Conservation (phyloP, 92 coral and sea anemone genomes). For the Hydrozoanthus gracilis region DNA sequence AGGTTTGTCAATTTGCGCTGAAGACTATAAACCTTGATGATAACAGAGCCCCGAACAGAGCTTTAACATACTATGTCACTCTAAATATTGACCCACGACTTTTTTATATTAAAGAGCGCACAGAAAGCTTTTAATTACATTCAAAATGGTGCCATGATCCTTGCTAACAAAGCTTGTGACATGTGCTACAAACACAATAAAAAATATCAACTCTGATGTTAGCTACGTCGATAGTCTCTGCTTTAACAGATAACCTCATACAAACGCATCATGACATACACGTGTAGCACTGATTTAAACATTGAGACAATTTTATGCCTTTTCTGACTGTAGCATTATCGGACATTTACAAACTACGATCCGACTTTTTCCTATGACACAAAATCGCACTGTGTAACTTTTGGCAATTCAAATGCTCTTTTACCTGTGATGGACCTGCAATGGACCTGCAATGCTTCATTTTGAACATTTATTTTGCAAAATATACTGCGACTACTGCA, state of each 20-base stretch:
- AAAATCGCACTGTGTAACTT: conserved; percentile 42
- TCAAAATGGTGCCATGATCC: conserved; percentile 22
- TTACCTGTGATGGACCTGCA: conserved; percentile 33
- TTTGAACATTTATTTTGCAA: conserved; percentile 35
- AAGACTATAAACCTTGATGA: too few relatives aligned
- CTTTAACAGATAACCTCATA: conserved; percentile 29
- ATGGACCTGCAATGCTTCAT: conserved; percentile 37
- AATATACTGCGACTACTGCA: conserved; percentile 41
- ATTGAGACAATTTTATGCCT: conserved; percentile 30
- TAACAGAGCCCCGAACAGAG: too few relatives aligned
- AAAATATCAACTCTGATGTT: too few relatives aligned
- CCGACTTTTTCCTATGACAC: conserved; percentile 35
- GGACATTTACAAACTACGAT: conserved; percentile 32
- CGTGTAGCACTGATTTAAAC: conserved; percentile 40
- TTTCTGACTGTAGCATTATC: conserved; percentile 36
- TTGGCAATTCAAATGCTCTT: conserved; percentile 39
- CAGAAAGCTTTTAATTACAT: conserved; percentile 4
- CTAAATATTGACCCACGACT: too few relatives aligned
- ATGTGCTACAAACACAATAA: too few relatives aligned
- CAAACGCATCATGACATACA: conserved; percentile 24
- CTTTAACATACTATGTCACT: too few relatives aligned
- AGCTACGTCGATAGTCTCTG: conserved; percentile 33
- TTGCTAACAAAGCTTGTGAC: too few relatives aligned
- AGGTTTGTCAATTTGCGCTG: too few relatives aligned
- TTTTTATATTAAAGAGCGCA: too few relatives aligned